Evolutionary conservation across 2,888 invertebrate genomes (phyloP).

Genomic region (Caenorhabditis wallacei): DNA sequence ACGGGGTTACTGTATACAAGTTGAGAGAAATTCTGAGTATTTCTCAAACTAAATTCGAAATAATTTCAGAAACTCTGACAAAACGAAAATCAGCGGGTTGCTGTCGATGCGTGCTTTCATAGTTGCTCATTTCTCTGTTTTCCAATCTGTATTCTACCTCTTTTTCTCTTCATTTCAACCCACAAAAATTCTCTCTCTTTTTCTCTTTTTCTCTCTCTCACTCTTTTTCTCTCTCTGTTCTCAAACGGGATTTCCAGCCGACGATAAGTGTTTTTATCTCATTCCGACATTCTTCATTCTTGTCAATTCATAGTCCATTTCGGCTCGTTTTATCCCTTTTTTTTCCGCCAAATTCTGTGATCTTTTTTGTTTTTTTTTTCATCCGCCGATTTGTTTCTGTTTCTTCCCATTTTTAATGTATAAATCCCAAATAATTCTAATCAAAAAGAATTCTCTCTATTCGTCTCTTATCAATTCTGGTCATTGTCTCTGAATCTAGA

Average conservation of each 20-base stretch:
- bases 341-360: constrained; percentile 38
- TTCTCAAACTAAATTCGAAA: neutral
- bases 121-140: constrained; percentile 21
- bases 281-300: constrained; percentile 27
- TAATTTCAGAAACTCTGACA: constrained; percentile 78
- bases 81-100: constrained; percentile 81
- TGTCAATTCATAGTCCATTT: constrained; percentile 20
- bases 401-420: neutral
- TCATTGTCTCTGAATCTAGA: constrained; percentile 24
- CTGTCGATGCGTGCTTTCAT: constrained; percentile 78
- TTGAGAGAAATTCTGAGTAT: too few relatives aligned
- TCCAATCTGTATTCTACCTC: constrained; percentile 13
- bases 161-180: constrained; percentile 27
- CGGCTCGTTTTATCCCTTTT: constrained; percentile 16
- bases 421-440: constrained; percentile 25
- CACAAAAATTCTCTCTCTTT: neutral
- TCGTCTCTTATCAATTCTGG: constrained; percentile 25
- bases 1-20: too few relatives aligned
- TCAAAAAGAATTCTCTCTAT: constrained; percentile 25
- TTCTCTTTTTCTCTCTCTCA: neutral
- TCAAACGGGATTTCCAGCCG: constrained; percentile 45
- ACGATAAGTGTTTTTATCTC: constrained; percentile 40
- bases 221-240: constrained; percentile 9
- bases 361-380: neutral
- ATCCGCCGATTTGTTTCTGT: neutral